Evolutionary conservation across 2,113 vertebrate genomes (phyloP).

Genomic region (Rhadina sibilatrix): DNA sequence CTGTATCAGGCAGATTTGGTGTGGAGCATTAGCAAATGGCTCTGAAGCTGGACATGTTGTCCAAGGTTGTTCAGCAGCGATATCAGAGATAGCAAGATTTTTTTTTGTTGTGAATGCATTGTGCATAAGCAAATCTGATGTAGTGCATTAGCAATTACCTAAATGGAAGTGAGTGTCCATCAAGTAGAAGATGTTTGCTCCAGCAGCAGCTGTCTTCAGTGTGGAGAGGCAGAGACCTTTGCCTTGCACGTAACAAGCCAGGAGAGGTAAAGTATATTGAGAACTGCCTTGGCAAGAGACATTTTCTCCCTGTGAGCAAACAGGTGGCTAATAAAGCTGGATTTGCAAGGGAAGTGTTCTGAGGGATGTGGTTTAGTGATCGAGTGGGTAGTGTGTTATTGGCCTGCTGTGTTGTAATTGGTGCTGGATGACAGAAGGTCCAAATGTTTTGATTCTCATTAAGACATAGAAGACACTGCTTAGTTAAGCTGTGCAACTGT

Average conservation of each 20-base stretch:
- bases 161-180: not conserved
- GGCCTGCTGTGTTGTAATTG: not conserved
- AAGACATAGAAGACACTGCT: not conserved
- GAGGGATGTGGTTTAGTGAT: not conserved
- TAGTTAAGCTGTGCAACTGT: not conserved
- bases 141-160: not conserved
- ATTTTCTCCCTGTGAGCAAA: not conserved
- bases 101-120: not conserved
- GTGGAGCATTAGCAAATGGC: not conserved
- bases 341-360: not conserved
- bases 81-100: not conserved
- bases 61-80: not conserved
- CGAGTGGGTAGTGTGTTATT: not conserved
- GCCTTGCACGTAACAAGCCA: not conserved
- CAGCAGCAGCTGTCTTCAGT: not conserved
- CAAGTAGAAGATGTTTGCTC: not conserved
- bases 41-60: not conserved
- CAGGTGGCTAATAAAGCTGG: not conserved
- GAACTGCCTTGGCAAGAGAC: not conserved
- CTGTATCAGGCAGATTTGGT: not conserved
- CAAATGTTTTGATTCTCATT: not conserved
- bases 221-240: not conserved
- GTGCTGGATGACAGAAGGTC: not conserved
- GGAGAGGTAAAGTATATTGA: not conserved
- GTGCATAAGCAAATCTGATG: not conserved